Base-by-base conservation (phyloP, 2,888 invertebrate species). In the Folsomia manolachei region DNA sequence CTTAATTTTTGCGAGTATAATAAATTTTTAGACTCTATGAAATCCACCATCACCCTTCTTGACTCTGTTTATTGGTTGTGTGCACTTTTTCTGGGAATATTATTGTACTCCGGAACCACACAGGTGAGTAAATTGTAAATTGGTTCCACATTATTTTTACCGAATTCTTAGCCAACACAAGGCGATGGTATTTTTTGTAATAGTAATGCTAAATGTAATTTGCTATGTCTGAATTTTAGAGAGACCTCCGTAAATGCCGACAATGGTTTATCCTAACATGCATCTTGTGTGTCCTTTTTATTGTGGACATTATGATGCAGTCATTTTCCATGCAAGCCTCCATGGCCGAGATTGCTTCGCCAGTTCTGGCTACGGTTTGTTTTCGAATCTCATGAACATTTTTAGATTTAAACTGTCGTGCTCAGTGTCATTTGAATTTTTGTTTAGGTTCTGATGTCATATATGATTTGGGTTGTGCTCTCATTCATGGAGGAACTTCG, bases 401-500 rank as follows among this genome's bases (percentile, higher is more conserved):
- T n/a, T n/a, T n/a, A n/a, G n/a, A n/a, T n/a, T n/a, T n/a, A n/a
- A n/a, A n/a, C n/a, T n/a, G n/a, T n/a, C n/a, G n/a, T n/a, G n/a
- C 14, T 19, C 72, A n/a, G 27, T 74, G 19, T 70, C 69, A 51
- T 51, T 21, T n/a, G n/a, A n/a, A n/a, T n/a, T n/a, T n/a, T n/a
- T n/a, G n/a, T n/a, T n/a, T n/a, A 27, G 27, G n/a, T n/a, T 24
- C 21, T n/a, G 7, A 11, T 60, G 7, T 68, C 51, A 7, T 71
- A 71, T n/a, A 75, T 75, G 75, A 27, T 72, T 9, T 75, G 75
- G 75, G 67, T 75, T 51, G 75, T 75, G 18, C 27, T 56, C 1
- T 63, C 69, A 1, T 75, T 71, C 60, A 75, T 75, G 75, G 72
- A 72, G 1, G 72, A 72, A 25, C 21, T 75, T 4, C 39, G 70